Percentiles rank a stretch among this genome's conserved stretches.
Evolutionary conservation across 2,113 vertebrate species (phyloP).

Genomic region (Elephantulus edwardii): DNA sequence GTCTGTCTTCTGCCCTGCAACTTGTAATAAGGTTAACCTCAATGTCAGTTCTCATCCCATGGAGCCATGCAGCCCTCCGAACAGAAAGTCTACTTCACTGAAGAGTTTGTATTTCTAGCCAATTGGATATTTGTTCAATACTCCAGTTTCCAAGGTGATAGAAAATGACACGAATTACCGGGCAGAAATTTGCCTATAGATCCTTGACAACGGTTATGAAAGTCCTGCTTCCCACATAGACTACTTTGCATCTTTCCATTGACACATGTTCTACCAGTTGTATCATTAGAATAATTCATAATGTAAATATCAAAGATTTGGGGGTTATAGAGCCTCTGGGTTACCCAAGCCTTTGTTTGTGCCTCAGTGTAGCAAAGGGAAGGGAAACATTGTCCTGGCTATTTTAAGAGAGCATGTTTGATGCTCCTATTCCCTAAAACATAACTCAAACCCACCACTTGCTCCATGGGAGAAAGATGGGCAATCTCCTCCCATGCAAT

Average conservation of each 20-base stretch:
- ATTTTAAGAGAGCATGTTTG: conserved; percentile 14
- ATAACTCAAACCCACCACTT: too few relatives aligned
- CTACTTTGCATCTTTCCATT: conserved; percentile 52
- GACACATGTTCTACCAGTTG: background rate
- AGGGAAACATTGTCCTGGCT: background rate
- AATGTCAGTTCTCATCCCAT: background rate
- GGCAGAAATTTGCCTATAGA: conserved; percentile 48
- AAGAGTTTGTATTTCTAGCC: background rate
- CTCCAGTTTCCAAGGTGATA: conserved; percentile 1
- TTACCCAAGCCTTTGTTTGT: background rate
- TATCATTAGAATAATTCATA: conserved; percentile 1
- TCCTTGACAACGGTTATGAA: conserved; percentile 10
- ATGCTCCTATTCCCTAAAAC: background rate
- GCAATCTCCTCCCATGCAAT: too few relatives aligned
- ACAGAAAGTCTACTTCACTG: background rate
- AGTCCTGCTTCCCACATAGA: background rate
- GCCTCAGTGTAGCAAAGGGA: background rate
- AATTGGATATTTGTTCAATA: conserved; percentile 9
- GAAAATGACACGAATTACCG: conserved; percentile 19
- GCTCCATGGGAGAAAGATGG: too few relatives aligned
- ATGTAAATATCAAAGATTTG: conserved; percentile 24
- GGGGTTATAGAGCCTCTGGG: background rate
- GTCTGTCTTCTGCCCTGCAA: background rate
- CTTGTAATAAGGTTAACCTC: background rate
- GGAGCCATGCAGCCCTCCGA: background rate